Percentiles rank a stretch among this genome's conserved stretches.
phyloP scores from a whole-genome alignment of 2,888 invertebrate species.

The Chymomyza caudatula region DNA sequence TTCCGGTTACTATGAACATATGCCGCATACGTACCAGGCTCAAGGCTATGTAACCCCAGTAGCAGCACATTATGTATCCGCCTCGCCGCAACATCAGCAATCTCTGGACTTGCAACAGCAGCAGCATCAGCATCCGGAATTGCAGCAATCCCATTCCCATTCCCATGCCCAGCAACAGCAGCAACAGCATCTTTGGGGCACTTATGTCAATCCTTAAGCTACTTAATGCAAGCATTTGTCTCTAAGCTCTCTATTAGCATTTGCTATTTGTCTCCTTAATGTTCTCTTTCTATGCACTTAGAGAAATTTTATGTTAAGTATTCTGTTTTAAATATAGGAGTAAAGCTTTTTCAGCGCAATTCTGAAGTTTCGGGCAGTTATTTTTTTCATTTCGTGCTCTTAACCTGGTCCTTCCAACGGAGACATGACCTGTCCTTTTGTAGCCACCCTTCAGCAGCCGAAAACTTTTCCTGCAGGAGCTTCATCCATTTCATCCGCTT shows the following conservation, averaged over 20 bases:
- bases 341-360: too few relatives aligned
- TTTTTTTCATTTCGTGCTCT: too few relatives aligned
- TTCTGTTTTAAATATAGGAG: too few relatives aligned
- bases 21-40: constrained; percentile 26
- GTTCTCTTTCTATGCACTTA: background rate
- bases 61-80: constrained; percentile 19
- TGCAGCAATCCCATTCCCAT: constrained; percentile 22
- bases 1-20: constrained; percentile 21
- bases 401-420: too few relatives aligned
- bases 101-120: constrained; percentile 30
- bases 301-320: background rate
- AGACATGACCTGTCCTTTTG: too few relatives aligned
- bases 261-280: background rate
- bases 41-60: constrained; percentile 1
- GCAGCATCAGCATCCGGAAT: constrained; percentile 55
- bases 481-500: too few relatives aligned
- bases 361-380: too few relatives aligned
- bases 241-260: constrained; percentile 1
- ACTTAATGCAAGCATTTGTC: constrained; percentile 59
- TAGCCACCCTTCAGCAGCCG: too few relatives aligned
- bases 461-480: too few relatives aligned
- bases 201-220: constrained; percentile 74
- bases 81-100: constrained; percentile 17
- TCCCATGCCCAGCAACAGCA: constrained; percentile 33
- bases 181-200: constrained; percentile 68